A percentile compares a stretch with the other conserved stretches of the same genome.
Conservation (phyloP, 2,888 invertebrate genomes). For the Cataglyphis livida region DNA sequence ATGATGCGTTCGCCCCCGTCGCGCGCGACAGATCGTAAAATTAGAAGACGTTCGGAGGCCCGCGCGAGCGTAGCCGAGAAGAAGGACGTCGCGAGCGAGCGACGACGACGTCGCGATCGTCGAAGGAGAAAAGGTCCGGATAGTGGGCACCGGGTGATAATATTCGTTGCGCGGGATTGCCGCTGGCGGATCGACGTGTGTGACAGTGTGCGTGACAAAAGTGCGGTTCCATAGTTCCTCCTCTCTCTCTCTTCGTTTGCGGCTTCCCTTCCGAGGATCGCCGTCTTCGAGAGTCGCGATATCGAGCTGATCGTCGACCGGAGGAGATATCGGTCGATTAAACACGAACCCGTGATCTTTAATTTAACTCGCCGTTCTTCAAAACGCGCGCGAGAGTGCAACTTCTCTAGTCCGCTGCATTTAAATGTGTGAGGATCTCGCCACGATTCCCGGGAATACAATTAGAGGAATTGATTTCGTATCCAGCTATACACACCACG, state of each 20-base stretch:
- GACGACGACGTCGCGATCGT: constrained; percentile 45
- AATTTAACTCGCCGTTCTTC: background rate
- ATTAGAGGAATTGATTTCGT: constrained; percentile 65
- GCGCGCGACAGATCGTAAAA: constrained; percentile 80
- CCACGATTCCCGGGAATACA: constrained; percentile 40
- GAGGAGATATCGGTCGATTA: constrained; percentile 14
- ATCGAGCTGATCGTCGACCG: background rate
- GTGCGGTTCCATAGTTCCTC: constrained; percentile 66
- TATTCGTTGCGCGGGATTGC: constrained; percentile 45
- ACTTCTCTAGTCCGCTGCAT: constrained; percentile 78
- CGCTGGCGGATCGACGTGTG: background rate
- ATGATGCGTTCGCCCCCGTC: constrained; percentile 81
- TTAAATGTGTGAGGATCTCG: constrained; percentile 56
- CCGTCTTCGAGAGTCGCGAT: background rate
- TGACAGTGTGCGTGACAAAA: constrained; percentile 21
- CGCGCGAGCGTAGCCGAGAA: constrained; percentile 72
- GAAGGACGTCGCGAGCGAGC: constrained; percentile 58
- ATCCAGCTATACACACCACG: background rate
- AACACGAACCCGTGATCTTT: background rate
- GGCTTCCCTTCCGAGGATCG: background rate
- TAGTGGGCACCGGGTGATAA: constrained; percentile 53
- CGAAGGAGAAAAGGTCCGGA: constrained; percentile 42
- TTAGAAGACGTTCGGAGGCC: constrained; percentile 78
- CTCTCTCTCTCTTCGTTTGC: constrained; percentile 38
- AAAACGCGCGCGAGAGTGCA: constrained; percentile 44